Base-by-base conservation (phyloP, 2,113 vertebrate species). In the Orientallactaga bullata region DNA sequence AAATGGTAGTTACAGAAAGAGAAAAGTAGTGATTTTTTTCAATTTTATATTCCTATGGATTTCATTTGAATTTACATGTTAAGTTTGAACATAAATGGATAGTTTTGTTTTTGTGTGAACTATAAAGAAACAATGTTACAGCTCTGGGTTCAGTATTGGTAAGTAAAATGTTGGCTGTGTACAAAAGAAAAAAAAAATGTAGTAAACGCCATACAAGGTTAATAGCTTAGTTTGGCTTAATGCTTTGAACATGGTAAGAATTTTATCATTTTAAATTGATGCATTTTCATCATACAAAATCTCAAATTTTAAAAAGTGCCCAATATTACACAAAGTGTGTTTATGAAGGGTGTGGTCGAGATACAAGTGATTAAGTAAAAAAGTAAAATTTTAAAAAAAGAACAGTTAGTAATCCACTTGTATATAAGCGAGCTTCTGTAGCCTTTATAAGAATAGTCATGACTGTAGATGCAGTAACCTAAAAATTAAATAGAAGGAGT, bases 311-410 rank as follows among this genome's bases (percentile, higher is more conserved):
- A 58, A 18, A 2, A 92, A 73, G 21, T 51, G 5, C 60, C 87
- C 2, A 65, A 39, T 93, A 35, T 63, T 74, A 71, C 20, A 60
- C 17, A 83, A 72, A 94, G 21, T 95, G n/a, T 71, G 15, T 85
- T 85, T 82, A n/a, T 81, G 71, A 95, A 94, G 95, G 94, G 95
- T 94, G 93, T 96, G 95, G 95, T 85, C 88, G 93, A 89, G 10
- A 74, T 84, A 69, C 37, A 81, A 82, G 21, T 47, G n/a, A 65
- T 7, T 85, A 63, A 72, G 37, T 72, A 8, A 90, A 89, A 85
- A 3, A 89, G 68, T n/a, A 74, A 74, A 66, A 66, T 82, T n/a
- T n/a, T 55, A 55, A 35, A 61, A 90, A 63, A 79, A 76, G 84
- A 85, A 20, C 20, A 71, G 28, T 84, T 90, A 82, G 26, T 16